These are phyloP conservation scores for Dreissena polymorpha DNA, from an alignment of 1,140 invertebrate genomes.

Conservation along the genomic window DNA sequence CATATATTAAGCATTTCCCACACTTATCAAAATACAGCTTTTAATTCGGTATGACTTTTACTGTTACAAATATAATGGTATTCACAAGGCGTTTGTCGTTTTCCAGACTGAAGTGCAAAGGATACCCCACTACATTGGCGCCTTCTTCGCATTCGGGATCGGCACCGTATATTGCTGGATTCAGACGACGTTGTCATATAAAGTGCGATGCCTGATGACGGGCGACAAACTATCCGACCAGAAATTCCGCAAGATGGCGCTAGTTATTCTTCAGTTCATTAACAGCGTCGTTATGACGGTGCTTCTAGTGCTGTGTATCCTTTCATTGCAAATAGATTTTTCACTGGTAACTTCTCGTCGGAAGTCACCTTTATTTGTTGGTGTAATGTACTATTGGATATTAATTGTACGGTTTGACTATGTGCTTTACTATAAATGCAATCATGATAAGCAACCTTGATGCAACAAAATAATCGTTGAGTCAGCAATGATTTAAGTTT, in stretches of 20 bases:
- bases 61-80: too few species aligned
- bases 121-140: constrained; percentile 85
- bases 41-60: too few species aligned
- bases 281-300: constrained; percentile 83
- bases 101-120: constrained; percentile 84
- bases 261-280: constrained; percentile 81
- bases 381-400: too few species aligned
- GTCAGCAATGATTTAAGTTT: too few species aligned
- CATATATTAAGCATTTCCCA: too few species aligned
- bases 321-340: constrained; percentile 33
- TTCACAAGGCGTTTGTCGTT: constrained; percentile 17
- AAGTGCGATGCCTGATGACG: constrained; percentile 82
- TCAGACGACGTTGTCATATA: constrained; percentile 84
- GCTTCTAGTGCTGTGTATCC: constrained; percentile 81
- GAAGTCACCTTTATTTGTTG: too few species aligned
- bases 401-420: too few species aligned
- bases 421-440: too few species aligned
- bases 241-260: constrained; percentile 20
- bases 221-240: constrained; percentile 68
- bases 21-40: too few species aligned
- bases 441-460: too few species aligned
- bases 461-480: too few species aligned
- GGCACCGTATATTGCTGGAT: constrained; percentile 86
- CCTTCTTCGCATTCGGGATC: constrained; percentile 84
- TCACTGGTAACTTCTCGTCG: too few species aligned